A percentile compares a stretch with the other conserved stretches of the same genome.
These are phyloP conservation scores for Acanthosepion lycidas DNA, from an alignment of 2,888 invertebrate genomes.

Conservation along the genomic window DNA sequence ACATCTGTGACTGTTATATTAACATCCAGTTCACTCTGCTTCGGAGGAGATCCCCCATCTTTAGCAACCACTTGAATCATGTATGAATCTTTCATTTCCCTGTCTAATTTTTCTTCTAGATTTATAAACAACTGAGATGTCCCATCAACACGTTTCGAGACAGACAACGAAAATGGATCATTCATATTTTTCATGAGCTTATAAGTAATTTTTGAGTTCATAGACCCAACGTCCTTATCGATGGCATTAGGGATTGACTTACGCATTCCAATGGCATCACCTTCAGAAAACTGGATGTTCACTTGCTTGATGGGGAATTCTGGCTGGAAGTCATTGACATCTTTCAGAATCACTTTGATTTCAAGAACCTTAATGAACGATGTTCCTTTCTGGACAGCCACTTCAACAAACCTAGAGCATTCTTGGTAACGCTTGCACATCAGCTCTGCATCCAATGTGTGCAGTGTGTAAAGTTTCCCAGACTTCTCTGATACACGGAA, in stretches of 20 bases:
- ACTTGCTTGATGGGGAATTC: neutral
- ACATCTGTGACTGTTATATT: neutral
- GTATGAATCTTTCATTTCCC: neutral
- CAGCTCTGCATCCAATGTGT: neutral
- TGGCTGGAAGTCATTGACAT: neutral
- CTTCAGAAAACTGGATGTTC: neutral
- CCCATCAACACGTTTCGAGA: neutral
- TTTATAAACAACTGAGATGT: neutral
- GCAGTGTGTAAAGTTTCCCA: neutral
- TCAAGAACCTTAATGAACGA: neutral
- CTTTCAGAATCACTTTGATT: neutral
- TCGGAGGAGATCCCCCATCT: neutral
- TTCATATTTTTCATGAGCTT: conserved; percentile 16
- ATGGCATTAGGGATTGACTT: neutral
- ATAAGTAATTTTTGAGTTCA: neutral
- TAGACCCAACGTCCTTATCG: neutral
- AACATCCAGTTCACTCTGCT: neutral
- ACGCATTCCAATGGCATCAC: neutral
- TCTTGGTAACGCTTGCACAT: neutral
- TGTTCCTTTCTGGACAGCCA: conserved; percentile 11
- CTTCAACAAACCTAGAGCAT: neutral
- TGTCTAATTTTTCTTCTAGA: neutral
- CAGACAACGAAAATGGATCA: neutral
- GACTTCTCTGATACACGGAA: neutral
- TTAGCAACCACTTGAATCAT: neutral